These are phyloP conservation scores for Bufo bufo DNA, from an alignment of 2,113 vertebrate genomes.

Conservation along the genomic window DNA sequence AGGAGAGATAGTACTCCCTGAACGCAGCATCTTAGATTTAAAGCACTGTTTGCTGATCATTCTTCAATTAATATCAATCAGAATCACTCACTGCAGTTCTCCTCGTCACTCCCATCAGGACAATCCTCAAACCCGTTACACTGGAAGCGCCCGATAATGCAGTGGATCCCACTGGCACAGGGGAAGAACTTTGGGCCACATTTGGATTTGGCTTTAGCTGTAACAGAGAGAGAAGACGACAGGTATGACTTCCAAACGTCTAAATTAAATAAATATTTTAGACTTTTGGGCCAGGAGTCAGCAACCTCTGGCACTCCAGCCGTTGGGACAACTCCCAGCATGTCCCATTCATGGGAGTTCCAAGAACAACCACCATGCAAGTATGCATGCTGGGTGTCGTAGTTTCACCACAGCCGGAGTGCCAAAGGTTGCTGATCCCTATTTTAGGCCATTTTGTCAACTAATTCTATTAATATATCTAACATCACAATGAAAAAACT, in stretches of 20 bases:
- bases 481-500: not conserved
- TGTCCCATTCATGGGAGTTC: no score
- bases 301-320: no score
- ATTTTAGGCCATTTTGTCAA: no score
- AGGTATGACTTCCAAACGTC: not conserved
- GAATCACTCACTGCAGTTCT: slow-evolving; percentile 94
- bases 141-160: slow-evolving; percentile 95
- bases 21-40: not conserved
- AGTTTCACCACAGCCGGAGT: no score
- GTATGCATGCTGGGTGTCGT: no score
- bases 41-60: not conserved
- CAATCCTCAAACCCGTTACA: slow-evolving; percentile 96
- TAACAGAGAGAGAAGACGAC: not conserved
- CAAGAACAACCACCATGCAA: no score
- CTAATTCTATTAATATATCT: no score
- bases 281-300: no score
- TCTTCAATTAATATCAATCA: not conserved
- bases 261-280: not conserved
- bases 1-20: not conserved
- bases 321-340: no score
- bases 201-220: slow-evolving; percentile 90
- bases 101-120: slow-evolving; percentile 93
- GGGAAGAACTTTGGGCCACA: slow-evolving; percentile 92
- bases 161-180: slow-evolving; percentile 90
- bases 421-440: no score